Evolutionary conservation across 2,113 vertebrate species (phyloP).

Genomic region (Penelope pileata): DNA sequence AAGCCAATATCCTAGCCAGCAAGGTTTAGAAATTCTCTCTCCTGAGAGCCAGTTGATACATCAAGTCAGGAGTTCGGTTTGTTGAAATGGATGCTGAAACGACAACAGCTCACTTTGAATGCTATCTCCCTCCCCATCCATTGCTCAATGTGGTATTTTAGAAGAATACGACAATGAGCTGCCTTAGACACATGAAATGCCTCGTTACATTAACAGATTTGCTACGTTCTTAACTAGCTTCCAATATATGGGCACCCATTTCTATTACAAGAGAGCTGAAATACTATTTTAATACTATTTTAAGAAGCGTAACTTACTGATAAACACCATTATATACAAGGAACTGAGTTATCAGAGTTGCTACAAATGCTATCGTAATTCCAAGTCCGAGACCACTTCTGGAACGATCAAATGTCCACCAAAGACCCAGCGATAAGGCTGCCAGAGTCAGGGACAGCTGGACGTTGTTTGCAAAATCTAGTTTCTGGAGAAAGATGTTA

Average conservation of each 20-base stretch:
- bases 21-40: not conserved
- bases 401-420: conserved; percentile 87
- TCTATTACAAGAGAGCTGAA: not conserved
- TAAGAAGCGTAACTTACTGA: conserved; percentile 77
- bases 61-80: not conserved
- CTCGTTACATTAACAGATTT: not conserved
- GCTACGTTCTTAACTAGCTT: not conserved
- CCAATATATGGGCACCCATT: not conserved
- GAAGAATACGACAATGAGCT: not conserved
- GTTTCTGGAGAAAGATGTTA: conserved; percentile 77
- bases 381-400: conserved; percentile 87
- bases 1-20: not conserved
- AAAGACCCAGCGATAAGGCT: conserved; percentile 83
- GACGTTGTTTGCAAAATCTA: conserved; percentile 86
- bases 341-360: conserved; percentile 84
- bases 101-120: not conserved
- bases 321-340: conserved; percentile 87
- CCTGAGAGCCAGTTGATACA: not conserved
- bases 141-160: not conserved
- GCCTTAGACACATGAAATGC: not conserved
- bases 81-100: not conserved
- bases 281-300: not conserved
- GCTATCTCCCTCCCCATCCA: not conserved
- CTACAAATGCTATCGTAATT: conserved; percentile 84
- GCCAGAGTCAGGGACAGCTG: conserved; percentile 85